These are phyloP conservation scores for Ptilorrhoa leucosticta DNA, from an alignment of 2,113 vertebrate species.

Conservation along the genomic window DNA sequence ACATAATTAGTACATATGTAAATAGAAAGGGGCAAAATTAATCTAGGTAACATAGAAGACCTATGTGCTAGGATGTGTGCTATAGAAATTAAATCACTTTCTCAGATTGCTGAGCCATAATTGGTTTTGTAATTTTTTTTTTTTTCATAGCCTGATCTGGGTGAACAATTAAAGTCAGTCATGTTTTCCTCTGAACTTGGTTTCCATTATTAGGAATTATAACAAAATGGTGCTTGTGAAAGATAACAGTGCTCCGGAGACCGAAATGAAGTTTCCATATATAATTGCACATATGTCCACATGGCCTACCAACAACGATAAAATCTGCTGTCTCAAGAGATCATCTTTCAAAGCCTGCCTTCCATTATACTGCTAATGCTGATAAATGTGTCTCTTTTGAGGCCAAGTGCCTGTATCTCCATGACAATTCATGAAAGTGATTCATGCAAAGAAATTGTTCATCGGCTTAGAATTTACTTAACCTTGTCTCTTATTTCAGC, in stretches of 20 bases:
- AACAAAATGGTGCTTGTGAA: neutral
- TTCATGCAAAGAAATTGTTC: constrained; percentile 33
- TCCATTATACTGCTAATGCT: constrained; percentile 26
- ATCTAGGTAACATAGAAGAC: neutral
- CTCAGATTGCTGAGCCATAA: neutral
- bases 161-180: neutral
- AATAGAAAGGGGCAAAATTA: neutral
- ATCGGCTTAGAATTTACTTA: constrained; percentile 35
- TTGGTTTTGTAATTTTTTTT: neutral
- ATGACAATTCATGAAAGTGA: constrained; percentile 49
- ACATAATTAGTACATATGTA: neutral
- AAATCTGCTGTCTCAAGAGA: constrained; percentile 34
- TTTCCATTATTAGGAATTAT: neutral
- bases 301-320: neutral
- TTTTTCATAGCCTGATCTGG: neutral
- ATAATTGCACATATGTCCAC: constrained; percentile 7
- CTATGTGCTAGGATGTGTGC: neutral
- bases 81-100: neutral
- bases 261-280: neutral
- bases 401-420: constrained; percentile 7
- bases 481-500: constrained; percentile 25
- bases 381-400: neutral
- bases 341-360: constrained; percentile 11
- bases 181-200: constrained; percentile 1
- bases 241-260: neutral